Conservation (phyloP, 2,113 vertebrate genomes). For the Aspidoscelis tigris region DNA sequence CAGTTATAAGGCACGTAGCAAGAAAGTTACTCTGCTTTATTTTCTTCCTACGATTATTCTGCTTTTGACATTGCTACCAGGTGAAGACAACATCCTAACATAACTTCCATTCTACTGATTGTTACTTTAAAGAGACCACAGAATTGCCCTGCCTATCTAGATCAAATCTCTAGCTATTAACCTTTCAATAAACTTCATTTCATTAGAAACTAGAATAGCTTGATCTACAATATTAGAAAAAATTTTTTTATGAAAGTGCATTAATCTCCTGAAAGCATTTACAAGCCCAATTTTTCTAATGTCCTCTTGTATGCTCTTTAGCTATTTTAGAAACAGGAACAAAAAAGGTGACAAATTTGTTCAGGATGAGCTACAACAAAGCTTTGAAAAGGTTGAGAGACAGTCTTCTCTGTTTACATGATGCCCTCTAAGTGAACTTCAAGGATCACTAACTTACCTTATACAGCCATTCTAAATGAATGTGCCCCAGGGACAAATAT, state of each 20-base stretch:
- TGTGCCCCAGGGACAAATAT: neutral
- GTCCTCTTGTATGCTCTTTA: constrained; percentile 8
- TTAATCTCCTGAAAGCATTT: constrained; percentile 37
- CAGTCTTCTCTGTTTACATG: constrained; percentile 19
- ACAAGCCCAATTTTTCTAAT: constrained; percentile 7
- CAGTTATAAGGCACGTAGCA: neutral
- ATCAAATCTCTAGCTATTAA: neutral
- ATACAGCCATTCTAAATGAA: neutral
- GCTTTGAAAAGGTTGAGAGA: constrained; percentile 6
- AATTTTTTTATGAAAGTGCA: neutral
- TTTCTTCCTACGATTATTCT: neutral
- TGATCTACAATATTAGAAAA: neutral
- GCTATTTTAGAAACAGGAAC: neutral
- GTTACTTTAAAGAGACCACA: neutral
- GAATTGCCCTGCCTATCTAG: neutral
- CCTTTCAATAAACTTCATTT: neutral
- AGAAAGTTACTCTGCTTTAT: neutral
- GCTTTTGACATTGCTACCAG: neutral
- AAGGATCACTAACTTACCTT: constrained; percentile 22
- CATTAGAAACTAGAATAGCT: neutral
- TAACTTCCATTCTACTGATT: neutral
- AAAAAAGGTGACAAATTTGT: constrained; percentile 29
- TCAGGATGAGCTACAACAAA: neutral
- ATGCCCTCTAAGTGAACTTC: constrained; percentile 27
- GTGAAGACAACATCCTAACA: neutral